phyloP scores from a whole-genome alignment of 1,140 invertebrate species.

The Calliphora vicina region DNA sequence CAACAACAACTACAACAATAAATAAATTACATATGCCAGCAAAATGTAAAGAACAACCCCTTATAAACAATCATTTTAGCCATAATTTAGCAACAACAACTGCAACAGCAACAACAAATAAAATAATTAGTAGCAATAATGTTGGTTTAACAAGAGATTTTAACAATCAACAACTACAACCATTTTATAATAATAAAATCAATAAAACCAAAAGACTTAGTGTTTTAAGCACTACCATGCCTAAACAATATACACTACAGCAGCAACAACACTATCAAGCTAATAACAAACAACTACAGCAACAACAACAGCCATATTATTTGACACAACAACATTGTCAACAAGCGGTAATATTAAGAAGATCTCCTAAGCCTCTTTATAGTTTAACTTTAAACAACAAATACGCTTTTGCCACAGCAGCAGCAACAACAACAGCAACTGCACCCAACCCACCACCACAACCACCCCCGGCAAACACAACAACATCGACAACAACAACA shows the following conservation, averaged over 20 bases:
- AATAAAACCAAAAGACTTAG: conserved; percentile 16
- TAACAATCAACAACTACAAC: neutral
- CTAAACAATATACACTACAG: neutral
- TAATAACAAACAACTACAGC: neutral
- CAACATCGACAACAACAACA: neutral
- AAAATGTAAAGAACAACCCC: conserved; percentile 29
- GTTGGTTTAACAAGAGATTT: neutral
- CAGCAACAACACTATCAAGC: neutral
- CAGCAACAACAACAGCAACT: neutral
- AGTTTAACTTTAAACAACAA: neutral
- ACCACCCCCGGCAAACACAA: neutral
- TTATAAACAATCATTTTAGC: conserved; percentile 18
- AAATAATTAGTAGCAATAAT: neutral
- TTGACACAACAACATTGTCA: conserved; percentile 5
- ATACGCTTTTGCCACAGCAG: neutral
- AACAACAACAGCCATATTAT: neutral
- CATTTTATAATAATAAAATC: conserved; percentile 23
- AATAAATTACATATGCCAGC: conserved; percentile 5
- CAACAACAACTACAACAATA: neutral
- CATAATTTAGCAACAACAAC: conserved; percentile 2
- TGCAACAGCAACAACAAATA: conserved; percentile 9
- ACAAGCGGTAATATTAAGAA: neutral
- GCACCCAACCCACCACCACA: neutral
- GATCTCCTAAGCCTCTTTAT: neutral
- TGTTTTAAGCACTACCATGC: conserved; percentile 16